Conservation (phyloP, 2,113 vertebrate species). For the Riparia riparia region DNA sequence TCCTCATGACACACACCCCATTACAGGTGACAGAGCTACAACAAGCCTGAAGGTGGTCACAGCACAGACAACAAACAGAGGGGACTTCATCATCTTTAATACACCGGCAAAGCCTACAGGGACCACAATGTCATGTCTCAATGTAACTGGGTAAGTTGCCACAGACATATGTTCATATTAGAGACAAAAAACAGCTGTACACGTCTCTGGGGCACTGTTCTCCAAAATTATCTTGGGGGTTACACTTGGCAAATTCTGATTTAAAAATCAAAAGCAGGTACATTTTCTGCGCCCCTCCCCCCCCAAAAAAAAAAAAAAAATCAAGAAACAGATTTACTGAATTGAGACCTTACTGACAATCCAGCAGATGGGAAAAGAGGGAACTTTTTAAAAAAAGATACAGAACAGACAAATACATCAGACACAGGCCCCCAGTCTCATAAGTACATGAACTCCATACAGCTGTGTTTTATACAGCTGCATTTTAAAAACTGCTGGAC, state of each 20-base stretch:
- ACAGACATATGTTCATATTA: background rate
- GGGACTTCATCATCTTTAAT: constrained; percentile 34
- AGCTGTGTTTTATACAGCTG: constrained; percentile 46
- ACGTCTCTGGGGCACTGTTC: background rate
- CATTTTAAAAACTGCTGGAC: background rate
- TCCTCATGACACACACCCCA: background rate
- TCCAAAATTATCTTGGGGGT: constrained; percentile 5
- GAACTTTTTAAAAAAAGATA: background rate
- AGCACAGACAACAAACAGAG: background rate
- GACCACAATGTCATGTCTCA: background rate
- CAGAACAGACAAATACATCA: background rate
- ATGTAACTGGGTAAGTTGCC: background rate
- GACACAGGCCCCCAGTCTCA: background rate
- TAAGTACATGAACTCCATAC: background rate
- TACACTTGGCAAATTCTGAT: constrained; percentile 9
- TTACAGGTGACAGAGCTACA: background rate
- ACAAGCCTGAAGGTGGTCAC: background rate
- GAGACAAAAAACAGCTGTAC: background rate
- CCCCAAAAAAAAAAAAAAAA: background rate
- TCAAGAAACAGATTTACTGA: background rate
- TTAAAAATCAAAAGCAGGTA: constrained; percentile 28
- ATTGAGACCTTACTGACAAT: background rate
- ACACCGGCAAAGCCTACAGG: constrained; percentile 15
- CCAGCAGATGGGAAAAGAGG: background rate
- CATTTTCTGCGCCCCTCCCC: background rate